These are phyloP conservation scores for Hozukius guyotensis DNA, from an alignment of 2,797 vertebrate species.

Conservation along the genomic window DNA sequence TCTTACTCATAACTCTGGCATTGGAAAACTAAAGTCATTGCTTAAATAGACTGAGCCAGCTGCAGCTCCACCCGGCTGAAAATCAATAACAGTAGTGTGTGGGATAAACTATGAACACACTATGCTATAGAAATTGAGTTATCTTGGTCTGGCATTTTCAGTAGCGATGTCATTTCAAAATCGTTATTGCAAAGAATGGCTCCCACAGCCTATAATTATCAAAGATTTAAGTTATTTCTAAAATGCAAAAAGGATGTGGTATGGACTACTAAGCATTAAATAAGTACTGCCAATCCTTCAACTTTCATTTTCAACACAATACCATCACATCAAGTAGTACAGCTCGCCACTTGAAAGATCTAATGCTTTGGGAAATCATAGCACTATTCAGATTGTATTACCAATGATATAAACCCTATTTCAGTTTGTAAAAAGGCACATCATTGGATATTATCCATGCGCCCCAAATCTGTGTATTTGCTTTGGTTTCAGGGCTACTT, in stretches of 20 bases:
- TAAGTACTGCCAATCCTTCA: not conserved
- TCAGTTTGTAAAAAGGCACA: not conserved
- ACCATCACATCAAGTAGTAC: not conserved
- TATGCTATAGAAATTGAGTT: constrained; percentile 9
- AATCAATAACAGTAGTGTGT: constrained; percentile 4
- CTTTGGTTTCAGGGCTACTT: no score
- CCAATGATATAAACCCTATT: not conserved
- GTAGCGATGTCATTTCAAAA: not conserved
- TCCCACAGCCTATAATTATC: not conserved
- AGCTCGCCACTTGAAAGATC: not conserved
- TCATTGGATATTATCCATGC: not conserved
- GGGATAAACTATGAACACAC: not conserved
- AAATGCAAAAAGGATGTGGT: not conserved
- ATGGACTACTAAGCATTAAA: not conserved
- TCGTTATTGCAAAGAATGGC: constrained; percentile 1
- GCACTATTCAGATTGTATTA: not conserved
- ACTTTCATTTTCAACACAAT: not conserved
- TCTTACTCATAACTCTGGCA: constrained; percentile 31
- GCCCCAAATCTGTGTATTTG: not conserved
- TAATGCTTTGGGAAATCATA: not conserved
- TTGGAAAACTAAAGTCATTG: not conserved
- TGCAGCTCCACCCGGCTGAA: constrained; percentile 31
- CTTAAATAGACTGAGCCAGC: constrained; percentile 26
- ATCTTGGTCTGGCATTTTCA: constrained; percentile 17
- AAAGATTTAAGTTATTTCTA: constrained; percentile 13